Conservation (phyloP, 2,888 invertebrate genomes). For the Glyphotaelius pellucidus region DNA sequence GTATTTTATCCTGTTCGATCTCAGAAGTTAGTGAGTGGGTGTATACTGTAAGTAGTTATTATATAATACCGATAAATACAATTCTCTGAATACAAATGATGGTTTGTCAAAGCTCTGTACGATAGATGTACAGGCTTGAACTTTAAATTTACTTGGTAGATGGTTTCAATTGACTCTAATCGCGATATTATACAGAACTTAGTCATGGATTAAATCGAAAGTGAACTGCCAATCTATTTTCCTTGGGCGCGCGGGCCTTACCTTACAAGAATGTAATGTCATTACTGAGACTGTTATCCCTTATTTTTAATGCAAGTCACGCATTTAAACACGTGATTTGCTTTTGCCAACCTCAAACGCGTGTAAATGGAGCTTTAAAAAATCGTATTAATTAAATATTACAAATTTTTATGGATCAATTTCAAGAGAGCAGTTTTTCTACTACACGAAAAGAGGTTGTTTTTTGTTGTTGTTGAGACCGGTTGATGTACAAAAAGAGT, state of each 20-base stretch:
- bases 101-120: neutral
- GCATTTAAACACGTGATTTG: neutral
- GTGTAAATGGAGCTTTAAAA: neutral
- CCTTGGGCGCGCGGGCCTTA: neutral
- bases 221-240: neutral
- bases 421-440: neutral
- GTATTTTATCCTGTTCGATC: neutral
- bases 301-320: neutral
- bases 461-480: neutral
- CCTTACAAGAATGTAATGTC: neutral
- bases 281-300: neutral
- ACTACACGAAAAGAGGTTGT: no score
- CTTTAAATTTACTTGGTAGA: neutral
- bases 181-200: conserved; percentile 2
- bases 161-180: neutral
- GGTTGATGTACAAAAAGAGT: neutral
- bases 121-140: neutral
- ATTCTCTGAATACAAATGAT: neutral
- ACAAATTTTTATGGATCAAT: neutral
- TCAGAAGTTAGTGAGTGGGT: neutral
- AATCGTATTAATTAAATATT: neutral
- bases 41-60: neutral
- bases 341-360: neutral
- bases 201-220: conserved; percentile 2
- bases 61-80: neutral